Conservation (phyloP, 2,797 vertebrate genomes). For the Sylvia borin region DNA sequence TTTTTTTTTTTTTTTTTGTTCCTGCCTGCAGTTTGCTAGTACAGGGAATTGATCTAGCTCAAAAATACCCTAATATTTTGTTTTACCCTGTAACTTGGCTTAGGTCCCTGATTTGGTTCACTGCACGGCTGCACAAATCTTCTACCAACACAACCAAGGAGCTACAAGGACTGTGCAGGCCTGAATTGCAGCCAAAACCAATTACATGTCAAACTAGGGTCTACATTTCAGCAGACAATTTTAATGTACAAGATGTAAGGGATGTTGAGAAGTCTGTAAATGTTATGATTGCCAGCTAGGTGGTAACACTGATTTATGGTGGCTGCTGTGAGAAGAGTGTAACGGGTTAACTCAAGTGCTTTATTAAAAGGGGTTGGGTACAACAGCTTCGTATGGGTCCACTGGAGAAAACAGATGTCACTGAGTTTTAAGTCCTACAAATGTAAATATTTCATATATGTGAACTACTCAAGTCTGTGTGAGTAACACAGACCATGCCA, state of each 20-base stretch:
- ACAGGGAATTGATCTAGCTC: background rate
- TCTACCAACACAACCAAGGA: slow-evolving; percentile 28
- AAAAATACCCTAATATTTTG: background rate
- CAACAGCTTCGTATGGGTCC: background rate
- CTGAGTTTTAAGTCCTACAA: background rate
- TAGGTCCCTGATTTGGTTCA: background rate
- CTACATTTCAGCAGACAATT: slow-evolving; percentile 14
- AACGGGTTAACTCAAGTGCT: background rate
- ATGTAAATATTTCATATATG: background rate
- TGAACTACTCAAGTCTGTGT: background rate
- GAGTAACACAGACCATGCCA: background rate
- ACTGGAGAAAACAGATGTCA: background rate
- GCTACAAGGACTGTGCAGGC: background rate
- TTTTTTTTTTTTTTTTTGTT: background rate
- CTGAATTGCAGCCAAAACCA: slow-evolving; percentile 53
- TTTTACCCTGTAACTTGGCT: background rate
- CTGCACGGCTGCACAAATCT: slow-evolving; percentile 31
- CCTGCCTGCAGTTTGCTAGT: background rate
- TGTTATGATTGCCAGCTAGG: slow-evolving; percentile 7
- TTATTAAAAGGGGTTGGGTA: background rate
- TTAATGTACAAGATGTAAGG: slow-evolving; percentile 22
- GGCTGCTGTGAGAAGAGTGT: background rate
- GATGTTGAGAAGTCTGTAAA: slow-evolving; percentile 27
- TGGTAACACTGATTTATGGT: background rate
- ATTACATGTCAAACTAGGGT: background rate